Evolutionary conservation across 2,113 vertebrate species (phyloP).

Genomic region (Crotalus helleri): DNA sequence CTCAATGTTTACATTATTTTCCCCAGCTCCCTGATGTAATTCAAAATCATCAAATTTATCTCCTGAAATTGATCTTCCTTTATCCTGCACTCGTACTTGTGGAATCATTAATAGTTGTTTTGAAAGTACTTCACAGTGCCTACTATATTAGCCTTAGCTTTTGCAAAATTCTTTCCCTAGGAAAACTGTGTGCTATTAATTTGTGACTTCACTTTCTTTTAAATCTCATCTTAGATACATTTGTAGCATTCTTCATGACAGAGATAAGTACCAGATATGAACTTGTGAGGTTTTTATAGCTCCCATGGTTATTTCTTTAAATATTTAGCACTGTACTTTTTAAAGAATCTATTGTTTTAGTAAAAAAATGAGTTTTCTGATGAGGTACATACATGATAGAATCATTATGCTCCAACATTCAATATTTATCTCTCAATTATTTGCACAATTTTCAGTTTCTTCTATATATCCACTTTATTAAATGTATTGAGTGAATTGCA

Average conservation of each 20-base stretch:
- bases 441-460: background rate
- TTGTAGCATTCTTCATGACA: background rate
- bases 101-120: background rate
- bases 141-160: background rate
- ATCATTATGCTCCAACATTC: background rate
- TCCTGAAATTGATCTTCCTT: background rate
- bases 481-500: background rate
- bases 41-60: background rate
- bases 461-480: background rate
- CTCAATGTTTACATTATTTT: background rate
- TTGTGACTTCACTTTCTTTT: background rate
- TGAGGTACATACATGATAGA: background rate
- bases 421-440: background rate
- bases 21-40: background rate
- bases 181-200: background rate
- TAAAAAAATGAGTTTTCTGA: background rate
- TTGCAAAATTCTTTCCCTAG: background rate
- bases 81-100: background rate
- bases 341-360: background rate
- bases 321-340: background rate
- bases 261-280: background rate
- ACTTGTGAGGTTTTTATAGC: background rate
- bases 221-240: background rate
- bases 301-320: background rate
- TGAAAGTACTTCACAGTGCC: background rate